Evolutionary conservation across 1,140 invertebrate genomes (phyloP).

Genomic region (Wiebesia pumilae): DNA sequence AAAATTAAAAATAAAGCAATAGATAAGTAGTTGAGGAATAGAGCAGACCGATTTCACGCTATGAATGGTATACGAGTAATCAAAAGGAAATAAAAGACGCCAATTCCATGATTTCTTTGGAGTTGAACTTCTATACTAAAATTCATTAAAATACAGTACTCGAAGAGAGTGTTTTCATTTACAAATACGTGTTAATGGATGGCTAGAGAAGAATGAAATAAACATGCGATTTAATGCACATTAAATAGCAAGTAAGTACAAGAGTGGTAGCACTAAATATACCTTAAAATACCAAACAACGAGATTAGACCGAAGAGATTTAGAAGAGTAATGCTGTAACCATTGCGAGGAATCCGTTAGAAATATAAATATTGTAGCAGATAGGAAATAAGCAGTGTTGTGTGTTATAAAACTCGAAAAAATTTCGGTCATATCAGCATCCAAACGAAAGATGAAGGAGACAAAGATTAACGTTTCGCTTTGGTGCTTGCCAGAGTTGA

Average conservation of each 20-base stretch:
- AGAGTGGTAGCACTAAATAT: background rate
- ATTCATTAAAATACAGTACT: background rate
- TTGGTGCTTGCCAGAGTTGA: background rate
- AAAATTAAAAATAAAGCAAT: too few species aligned
- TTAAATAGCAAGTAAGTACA: background rate
- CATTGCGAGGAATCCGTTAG: background rate
- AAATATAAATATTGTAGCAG: background rate
- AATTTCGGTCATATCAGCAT: too few species aligned
- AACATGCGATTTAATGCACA: background rate
- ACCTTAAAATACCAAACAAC: background rate
- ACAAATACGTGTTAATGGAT: background rate
- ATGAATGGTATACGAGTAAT: background rate
- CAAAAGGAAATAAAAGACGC: background rate
- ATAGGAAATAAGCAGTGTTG: too few species aligned
- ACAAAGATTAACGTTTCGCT: conserved; percentile 8
- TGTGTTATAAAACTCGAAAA: too few species aligned
- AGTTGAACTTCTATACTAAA: background rate
- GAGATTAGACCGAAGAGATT: background rate
- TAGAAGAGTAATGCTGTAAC: too few species aligned
- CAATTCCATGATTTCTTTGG: background rate
- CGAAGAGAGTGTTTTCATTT: background rate
- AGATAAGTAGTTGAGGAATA: background rate
- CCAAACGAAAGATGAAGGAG: background rate
- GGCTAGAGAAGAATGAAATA: background rate
- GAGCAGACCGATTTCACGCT: background rate